Evolutionary conservation across 35 echinoderm and acorn worm species (phyloP), one percentile per base, ranked within the genome.

Genomic region (Diadema setosum): DNA sequence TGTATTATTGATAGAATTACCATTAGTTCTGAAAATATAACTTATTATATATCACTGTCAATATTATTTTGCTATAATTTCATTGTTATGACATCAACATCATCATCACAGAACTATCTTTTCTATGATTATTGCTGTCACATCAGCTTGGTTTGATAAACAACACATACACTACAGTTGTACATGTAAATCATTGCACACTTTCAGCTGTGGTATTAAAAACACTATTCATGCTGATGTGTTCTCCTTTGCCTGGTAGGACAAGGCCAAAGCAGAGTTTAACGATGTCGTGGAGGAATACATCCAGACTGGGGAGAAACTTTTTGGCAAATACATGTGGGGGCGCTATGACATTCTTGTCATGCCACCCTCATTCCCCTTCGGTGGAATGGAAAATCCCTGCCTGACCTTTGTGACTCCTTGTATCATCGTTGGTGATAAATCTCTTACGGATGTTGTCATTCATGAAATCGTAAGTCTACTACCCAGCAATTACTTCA

Each of bases 341-440:
- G 96, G 89, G 29, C 92, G 94, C 52, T 98, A 94, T 82, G 96
- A 98, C 73, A 93, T 98, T 42, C 85, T 98, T 17, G 81, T 98
- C 17, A 84, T 98, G 18, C 96, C 96, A 0, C 96, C 96, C 46
- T 98, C 96, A 6, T 98, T 98, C 82, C 92, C 96, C 3, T 98
- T 89, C 44, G 96, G 96, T 33, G 96, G 96, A 44, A 98, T 98
- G 96, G 96, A 98, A 75, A 98, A 98, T 52, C 96, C 96, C 9
- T 98, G 96, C 63, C 40, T 98, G 12, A 98, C 92, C 14, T 98
- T 98, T 46, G 88, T 98, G 31, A 98, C 96, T 57, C 92, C 92
- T 3, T 81, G 92, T 2, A 58, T 94, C 5, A 30, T 94, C 0
- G 86, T 89, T 7, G 92, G 92, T 0, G 89, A 95, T 59, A 60